Conservation (phyloP, 2,113 vertebrate genomes). For the Todiramphus chloris region DNA sequence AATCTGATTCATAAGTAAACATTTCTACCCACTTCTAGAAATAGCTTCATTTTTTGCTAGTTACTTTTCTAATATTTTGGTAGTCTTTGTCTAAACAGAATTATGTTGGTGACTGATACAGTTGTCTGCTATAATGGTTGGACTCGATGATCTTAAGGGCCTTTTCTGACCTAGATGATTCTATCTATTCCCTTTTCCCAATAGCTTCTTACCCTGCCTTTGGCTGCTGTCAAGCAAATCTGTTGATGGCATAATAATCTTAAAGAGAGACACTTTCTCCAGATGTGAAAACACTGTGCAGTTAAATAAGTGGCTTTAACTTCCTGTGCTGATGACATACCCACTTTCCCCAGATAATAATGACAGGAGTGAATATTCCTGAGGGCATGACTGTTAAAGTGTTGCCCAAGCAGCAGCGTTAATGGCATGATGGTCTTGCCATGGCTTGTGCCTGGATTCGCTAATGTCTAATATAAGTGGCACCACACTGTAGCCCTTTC, state of each 20-base stretch:
- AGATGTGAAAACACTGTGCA: not conserved
- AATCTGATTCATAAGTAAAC: not conserved
- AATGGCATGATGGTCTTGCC: not conserved
- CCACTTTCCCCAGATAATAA: not conserved
- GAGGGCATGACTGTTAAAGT: fast-evolving
- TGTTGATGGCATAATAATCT: not conserved
- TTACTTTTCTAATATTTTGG: not conserved
- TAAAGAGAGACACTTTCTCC: not conserved
- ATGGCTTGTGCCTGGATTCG: not conserved
- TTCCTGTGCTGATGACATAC: not conserved
- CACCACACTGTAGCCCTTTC: not conserved
- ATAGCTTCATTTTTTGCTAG: not conserved
- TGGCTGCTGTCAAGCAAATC: not conserved
- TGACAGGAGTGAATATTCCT: not conserved
- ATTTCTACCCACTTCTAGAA: not conserved
- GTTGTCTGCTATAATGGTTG: not conserved
- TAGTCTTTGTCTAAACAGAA: conserved; percentile 16
- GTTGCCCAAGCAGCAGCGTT: not conserved
- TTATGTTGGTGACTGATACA: not conserved
- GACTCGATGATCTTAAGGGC: no score
- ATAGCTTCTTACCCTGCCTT: not conserved
- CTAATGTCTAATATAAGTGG: not conserved
- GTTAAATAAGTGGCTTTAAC: not conserved
- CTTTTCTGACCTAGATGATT: no score
- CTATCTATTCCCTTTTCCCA: not conserved